Evolutionary conservation across 2,797 vertebrate species (phyloP).

Genomic region (Amblyopsis hoosieri): DNA sequence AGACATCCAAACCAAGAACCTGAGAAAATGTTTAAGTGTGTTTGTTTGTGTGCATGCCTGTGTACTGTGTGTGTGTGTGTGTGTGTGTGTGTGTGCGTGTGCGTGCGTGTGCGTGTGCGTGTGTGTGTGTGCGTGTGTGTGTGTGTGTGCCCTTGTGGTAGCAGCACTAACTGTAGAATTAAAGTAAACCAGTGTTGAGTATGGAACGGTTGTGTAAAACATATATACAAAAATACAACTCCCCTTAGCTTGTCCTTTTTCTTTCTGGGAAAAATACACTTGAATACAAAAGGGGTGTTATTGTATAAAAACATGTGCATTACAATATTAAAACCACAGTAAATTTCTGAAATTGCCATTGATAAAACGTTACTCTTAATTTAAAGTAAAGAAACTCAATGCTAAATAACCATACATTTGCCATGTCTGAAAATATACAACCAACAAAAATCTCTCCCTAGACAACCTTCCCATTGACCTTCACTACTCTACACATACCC

Average conservation of each 20-base stretch:
- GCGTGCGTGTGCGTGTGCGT: slow-evolving; percentile 45
- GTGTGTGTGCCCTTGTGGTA: slow-evolving; percentile 61
- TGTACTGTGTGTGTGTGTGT: slow-evolving; percentile 56
- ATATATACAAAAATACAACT: slow-evolving; percentile 70
- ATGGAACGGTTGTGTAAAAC: slow-evolving; percentile 71
- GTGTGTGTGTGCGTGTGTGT: slow-evolving; percentile 39
- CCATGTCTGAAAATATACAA: slow-evolving; percentile 34
- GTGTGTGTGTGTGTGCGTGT: slow-evolving; percentile 49
- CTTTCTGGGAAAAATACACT: slow-evolving; percentile 48
- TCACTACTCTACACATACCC: slow-evolving; percentile 62
- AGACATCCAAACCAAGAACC: slow-evolving; percentile 69
- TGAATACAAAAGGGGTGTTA: slow-evolving; percentile 45
- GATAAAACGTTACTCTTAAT: slow-evolving; percentile 30
- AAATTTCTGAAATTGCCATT: slow-evolving; percentile 24
- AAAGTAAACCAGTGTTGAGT: slow-evolving; percentile 71
- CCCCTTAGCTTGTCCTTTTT: slow-evolving; percentile 54
- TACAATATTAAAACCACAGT: slow-evolving; percentile 55
- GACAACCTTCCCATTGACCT: slow-evolving; percentile 59
- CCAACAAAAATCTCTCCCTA: slow-evolving; percentile 49
- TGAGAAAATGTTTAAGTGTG: slow-evolving; percentile 62
- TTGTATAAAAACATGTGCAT: slow-evolving; percentile 61
- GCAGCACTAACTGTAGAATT: slow-evolving; percentile 67
- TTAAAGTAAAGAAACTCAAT: slow-evolving; percentile 44
- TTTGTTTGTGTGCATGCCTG: slow-evolving; percentile 18
- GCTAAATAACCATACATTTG: slow-evolving; percentile 29